These are phyloP conservation scores for Rhagologus leucostigma DNA, from an alignment of 2,113 vertebrate genomes.

Conservation along the genomic window DNA sequence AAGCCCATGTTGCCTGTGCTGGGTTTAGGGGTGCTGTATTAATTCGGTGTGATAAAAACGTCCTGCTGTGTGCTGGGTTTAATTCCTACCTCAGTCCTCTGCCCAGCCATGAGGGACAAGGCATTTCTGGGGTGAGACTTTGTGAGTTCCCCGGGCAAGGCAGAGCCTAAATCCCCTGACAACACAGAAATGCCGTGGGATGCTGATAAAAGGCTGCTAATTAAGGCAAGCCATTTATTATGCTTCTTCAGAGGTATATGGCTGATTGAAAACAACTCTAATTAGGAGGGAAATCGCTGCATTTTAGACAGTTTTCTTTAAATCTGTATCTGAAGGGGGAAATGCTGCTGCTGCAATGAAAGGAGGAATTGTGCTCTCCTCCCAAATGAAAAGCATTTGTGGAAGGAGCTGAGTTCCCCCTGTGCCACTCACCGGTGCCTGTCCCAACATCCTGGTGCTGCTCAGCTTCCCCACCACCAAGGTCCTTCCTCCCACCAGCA, in stretches of 20 bases:
- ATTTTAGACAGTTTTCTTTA: background rate
- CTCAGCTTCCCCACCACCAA: background rate
- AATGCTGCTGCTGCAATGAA: background rate
- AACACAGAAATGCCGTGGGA: background rate
- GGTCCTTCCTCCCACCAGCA: background rate
- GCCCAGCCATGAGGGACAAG: background rate
- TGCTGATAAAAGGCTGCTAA: background rate
- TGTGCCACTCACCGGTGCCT: background rate
- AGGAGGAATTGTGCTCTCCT: background rate
- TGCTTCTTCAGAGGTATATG: background rate
- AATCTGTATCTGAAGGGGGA: background rate
- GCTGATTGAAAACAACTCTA: background rate
- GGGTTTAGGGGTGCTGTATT: background rate
- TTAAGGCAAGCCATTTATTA: background rate
- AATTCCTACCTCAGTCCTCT: background rate
- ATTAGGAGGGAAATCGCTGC: background rate
- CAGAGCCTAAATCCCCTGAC: background rate
- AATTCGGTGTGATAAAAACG: accelerated
- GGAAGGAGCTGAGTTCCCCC: background rate
- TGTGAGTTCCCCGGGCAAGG: background rate
- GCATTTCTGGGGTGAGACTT: background rate
- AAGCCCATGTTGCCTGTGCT: background rate
- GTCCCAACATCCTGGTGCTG: background rate
- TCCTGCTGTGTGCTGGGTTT: background rate
- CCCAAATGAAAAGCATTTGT: background rate